Conservation (phyloP, 2,797 vertebrate species). For the Chloroceryle amazona region DNA sequence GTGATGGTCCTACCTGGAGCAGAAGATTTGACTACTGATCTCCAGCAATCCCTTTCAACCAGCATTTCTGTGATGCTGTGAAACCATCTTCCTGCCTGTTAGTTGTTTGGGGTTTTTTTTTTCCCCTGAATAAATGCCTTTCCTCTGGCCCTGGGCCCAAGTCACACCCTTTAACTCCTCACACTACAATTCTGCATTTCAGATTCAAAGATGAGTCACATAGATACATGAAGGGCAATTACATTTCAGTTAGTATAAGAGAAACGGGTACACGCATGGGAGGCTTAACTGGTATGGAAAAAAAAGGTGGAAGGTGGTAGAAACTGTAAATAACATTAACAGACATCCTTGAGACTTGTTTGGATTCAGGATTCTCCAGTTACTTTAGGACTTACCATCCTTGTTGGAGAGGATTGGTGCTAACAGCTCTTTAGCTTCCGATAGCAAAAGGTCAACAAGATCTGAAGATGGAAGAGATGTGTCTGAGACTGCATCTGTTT, state of each 20-base stretch:
- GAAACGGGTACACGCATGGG: neutral
- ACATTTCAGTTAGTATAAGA: neutral
- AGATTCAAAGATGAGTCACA: neutral
- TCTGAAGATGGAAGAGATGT: constrained; percentile 78
- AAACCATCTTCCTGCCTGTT: neutral
- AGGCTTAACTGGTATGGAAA: neutral
- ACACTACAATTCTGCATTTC: neutral
- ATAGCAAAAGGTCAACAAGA: constrained; percentile 83
- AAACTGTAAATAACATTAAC: neutral
- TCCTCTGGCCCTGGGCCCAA: neutral
- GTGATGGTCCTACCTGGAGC: neutral
- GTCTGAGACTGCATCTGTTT: constrained; percentile 40
- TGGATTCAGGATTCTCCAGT: neutral
- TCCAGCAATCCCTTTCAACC: neutral
- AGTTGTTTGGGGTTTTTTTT: no score
- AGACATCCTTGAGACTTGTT: neutral
- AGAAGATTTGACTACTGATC: neutral
- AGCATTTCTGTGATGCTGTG: neutral
- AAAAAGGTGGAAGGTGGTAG: neutral
- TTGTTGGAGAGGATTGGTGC: constrained; percentile 56
- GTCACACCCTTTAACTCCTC: neutral
- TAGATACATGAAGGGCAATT: neutral
- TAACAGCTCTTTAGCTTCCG: constrained; percentile 88
- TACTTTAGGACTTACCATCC: constrained; percentile 37
- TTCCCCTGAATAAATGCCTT: neutral